phyloP scores from a whole-genome alignment of 2,797 vertebrate genomes.

The Tinamus major region DNA sequence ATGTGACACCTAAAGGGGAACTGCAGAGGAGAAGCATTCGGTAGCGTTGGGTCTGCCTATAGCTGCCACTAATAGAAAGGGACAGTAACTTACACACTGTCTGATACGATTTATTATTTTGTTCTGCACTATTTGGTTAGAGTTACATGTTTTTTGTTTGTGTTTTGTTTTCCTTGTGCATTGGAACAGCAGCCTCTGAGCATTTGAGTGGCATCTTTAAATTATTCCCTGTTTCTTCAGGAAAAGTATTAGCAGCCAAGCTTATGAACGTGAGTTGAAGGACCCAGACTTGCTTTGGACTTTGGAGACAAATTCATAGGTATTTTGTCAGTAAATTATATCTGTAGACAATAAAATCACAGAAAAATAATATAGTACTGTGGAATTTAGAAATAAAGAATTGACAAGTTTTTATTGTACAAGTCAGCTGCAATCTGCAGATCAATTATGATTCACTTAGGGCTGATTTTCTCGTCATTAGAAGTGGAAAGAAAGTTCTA shows the following conservation, averaged over 20 bases:
- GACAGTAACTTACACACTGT: slow-evolving; percentile 23
- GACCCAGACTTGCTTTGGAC: background rate
- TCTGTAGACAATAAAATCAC: background rate
- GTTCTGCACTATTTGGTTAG: background rate
- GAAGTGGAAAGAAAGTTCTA: background rate
- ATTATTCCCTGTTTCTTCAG: background rate
- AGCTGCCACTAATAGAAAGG: background rate
- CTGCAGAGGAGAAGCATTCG: background rate
- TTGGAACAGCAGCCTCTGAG: background rate
- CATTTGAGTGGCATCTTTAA: background rate
- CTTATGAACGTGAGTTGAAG: background rate
- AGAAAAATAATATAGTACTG: background rate
- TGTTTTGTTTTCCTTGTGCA: background rate
- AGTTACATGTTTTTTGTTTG: background rate
- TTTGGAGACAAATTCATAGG: background rate
- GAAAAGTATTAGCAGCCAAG: background rate
- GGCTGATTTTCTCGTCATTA: background rate
- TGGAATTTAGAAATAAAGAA: background rate
- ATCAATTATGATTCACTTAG: background rate
- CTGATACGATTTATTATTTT: slow-evolving; percentile 26
- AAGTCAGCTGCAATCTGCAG: background rate
- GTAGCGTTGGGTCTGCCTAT: background rate
- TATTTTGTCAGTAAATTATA: background rate
- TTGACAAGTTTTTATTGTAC: background rate
- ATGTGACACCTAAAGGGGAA: slow-evolving; percentile 26